Percentiles rank a stretch among this genome's conserved stretches.
Evolutionary conservation across 2,797 vertebrate genomes (phyloP).

Genomic region (Graptemys geographica): DNA sequence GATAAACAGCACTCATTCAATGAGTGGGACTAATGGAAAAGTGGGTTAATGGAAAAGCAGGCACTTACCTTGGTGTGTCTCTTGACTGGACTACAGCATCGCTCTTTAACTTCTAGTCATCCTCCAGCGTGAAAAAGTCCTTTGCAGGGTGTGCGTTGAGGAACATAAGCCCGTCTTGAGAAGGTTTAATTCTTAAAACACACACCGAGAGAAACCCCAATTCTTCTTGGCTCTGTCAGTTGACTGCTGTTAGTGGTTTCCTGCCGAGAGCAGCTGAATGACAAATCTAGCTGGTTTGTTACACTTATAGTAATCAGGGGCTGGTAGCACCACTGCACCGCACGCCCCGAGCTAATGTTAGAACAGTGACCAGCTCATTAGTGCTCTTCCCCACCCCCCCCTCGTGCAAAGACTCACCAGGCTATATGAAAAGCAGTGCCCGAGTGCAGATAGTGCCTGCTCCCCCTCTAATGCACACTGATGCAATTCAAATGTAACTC

Average conservation of each 20-base stretch:
- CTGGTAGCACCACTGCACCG: not conserved
- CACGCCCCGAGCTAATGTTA: not conserved
- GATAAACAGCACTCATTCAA: not conserved
- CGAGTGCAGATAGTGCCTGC: rapidly evolving
- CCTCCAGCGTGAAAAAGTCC: not conserved
- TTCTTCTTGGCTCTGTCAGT: conserved; percentile 36
- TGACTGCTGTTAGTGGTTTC: conserved; percentile 77
- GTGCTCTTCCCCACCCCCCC: not conserved
- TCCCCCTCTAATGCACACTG: not conserved
- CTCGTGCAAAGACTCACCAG: rapidly evolving
- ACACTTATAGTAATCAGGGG: conserved; percentile 21
- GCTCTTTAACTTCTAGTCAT: not conserved
- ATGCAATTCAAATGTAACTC: not conserved
- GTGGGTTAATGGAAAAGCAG: not conserved
- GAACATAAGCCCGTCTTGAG: not conserved
- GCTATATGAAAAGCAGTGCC: not conserved
- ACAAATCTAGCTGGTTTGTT: conserved; percentile 5
- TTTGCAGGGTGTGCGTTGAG: not conserved
- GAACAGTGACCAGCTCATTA: not conserved
- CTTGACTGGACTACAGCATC: conserved; percentile 38
- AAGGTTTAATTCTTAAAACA: conserved; percentile 34
- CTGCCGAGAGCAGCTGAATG: conserved; percentile 67
- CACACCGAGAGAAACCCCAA: not conserved
- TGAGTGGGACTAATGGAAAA: not conserved
- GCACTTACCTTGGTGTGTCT: conserved; percentile 51